phyloP scores from a whole-genome alignment of 2,797 vertebrate genomes.

The Enteromius afrohamiltoni region DNA sequence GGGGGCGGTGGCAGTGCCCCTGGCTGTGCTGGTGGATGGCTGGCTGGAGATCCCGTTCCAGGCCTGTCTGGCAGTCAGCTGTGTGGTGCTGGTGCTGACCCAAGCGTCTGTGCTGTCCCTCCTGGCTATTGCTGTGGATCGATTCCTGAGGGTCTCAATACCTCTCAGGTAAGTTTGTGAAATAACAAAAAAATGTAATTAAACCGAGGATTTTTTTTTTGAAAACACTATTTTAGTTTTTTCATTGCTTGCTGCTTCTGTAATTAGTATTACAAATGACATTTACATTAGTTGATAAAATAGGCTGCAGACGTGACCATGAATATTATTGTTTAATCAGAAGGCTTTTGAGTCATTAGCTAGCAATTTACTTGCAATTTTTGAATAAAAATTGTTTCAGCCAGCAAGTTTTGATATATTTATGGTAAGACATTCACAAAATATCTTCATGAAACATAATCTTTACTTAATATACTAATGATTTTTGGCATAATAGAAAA shows the following conservation, averaged over 20 bases:
- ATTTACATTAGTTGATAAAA: background rate
- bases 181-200: background rate
- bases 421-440: too few species aligned
- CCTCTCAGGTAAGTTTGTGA: slow-evolving; percentile 74
- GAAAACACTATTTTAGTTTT: background rate
- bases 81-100: slow-evolving; percentile 80
- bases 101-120: slow-evolving; percentile 85
- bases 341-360: background rate
- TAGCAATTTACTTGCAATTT: background rate
- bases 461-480: too few species aligned
- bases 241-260: background rate
- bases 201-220: too few species aligned
- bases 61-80: slow-evolving; percentile 83
- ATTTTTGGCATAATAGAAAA: too few species aligned
- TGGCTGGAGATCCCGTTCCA: slow-evolving; percentile 68
- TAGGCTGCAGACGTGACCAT: background rate
- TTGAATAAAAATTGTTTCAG: background rate
- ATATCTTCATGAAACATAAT: too few species aligned
- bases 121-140: slow-evolving; percentile 85
- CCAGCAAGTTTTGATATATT: background rate
- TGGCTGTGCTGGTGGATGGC: slow-evolving; percentile 81
- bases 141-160: slow-evolving; percentile 83
- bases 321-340: background rate
- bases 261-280: background rate
- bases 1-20: slow-evolving; percentile 81